Conservation (phyloP, 2,797 vertebrate species). For the Argya squamiceps region DNA sequence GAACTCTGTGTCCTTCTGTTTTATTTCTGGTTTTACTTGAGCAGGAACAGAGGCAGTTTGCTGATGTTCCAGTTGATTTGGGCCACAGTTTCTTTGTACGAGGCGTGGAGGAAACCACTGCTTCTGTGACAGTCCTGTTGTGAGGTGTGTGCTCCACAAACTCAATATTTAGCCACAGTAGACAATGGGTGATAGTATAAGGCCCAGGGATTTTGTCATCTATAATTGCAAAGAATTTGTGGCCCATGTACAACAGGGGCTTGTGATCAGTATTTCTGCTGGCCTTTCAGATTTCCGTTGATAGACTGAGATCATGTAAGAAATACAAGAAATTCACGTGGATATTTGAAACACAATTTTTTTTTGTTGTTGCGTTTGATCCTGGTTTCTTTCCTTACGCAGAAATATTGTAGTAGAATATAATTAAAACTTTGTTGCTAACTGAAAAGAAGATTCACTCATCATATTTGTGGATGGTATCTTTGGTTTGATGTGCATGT, state of each 20-base stretch:
- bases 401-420: neutral
- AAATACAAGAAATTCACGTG: neutral
- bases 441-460: neutral
- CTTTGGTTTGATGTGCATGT: neutral
- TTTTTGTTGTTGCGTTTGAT: neutral
- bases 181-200: fast-evolving
- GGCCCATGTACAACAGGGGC: neutral
- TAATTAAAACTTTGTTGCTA: neutral
- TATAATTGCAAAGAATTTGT: neutral
- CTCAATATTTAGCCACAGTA: neutral
- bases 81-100: neutral
- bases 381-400: neutral
- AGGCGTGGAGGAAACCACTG: neutral
- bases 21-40: neutral
- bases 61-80: neutral
- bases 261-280: neutral
- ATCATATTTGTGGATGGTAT: neutral
- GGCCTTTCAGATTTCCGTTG: neutral
- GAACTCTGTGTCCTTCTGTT: neutral
- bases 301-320: neutral
- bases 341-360: neutral
- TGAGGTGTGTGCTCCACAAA: fast-evolving
- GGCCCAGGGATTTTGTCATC: neutral
- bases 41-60: neutral
- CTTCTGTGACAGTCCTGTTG: neutral